These are phyloP conservation scores for Hassar affinis DNA, from an alignment of 2,113 vertebrate genomes.

Conservation along the genomic window DNA sequence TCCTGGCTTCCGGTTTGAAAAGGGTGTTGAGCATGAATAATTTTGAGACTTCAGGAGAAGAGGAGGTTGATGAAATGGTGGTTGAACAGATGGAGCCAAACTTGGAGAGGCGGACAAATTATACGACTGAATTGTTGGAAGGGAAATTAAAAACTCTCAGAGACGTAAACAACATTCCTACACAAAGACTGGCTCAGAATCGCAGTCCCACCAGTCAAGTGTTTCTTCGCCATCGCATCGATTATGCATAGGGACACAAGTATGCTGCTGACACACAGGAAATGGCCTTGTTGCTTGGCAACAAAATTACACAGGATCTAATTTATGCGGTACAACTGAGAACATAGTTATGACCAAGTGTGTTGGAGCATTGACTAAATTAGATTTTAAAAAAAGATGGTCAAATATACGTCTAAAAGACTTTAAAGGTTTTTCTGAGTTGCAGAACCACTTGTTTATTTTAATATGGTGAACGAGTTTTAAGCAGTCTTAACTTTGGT, in stretches of 20 bases:
- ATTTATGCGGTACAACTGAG: slow-evolving; percentile 25
- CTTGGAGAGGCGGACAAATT: not conserved
- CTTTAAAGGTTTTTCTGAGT: not conserved
- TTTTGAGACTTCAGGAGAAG: slow-evolving; percentile 4
- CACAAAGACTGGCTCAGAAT: slow-evolving; percentile 36
- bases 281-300: slow-evolving; percentile 41
- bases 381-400: not conserved
- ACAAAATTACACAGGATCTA: slow-evolving; percentile 35
- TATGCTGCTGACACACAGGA: slow-evolving; percentile 22
- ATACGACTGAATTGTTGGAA: slow-evolving; percentile 5
- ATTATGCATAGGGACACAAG: slow-evolving; percentile 18
- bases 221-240: slow-evolving; percentile 11
- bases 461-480: no score
- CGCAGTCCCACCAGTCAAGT: slow-evolving; percentile 5
- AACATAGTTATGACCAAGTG: not conserved
- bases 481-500: no score
- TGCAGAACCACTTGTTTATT: not conserved
- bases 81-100: slow-evolving; percentile 39
- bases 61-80: slow-evolving; percentile 5
- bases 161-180: slow-evolving; percentile 41
- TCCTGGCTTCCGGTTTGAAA: slow-evolving; percentile 5
- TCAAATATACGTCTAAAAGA: not conserved
- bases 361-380: not conserved
- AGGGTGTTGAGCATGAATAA: slow-evolving; percentile 25
- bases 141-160: not conserved